Evolutionary conservation across 1,140 invertebrate species (phyloP).

Genomic region (Octopus sinensis): DNA sequence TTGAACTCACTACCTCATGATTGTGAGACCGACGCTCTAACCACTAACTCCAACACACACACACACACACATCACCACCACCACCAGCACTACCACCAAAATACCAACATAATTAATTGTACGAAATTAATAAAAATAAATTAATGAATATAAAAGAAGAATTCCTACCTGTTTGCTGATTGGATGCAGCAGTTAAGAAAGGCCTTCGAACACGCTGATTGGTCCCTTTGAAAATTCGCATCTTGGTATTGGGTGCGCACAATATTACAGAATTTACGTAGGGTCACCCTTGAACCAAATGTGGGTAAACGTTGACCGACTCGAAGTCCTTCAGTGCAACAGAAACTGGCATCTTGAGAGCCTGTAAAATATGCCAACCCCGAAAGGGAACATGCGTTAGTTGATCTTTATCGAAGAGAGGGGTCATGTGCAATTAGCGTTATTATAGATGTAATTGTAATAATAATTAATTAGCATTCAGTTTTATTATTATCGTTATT

Average conservation of each 20-base stretch:
- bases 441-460: neutral
- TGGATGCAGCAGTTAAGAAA: neutral
- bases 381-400: neutral
- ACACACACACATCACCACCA: no score
- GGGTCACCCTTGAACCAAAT: neutral
- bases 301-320: neutral
- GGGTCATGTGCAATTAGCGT: no score
- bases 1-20: neutral
- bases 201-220: neutral
- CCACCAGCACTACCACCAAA: neutral
- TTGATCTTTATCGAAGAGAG: neutral
- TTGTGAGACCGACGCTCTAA: neutral
- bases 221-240: neutral
- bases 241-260: neutral
- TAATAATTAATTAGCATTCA: neutral
- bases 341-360: neutral
- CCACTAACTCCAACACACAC: neutral
- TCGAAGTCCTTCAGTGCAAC: constrained; percentile 1
- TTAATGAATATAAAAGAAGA: neutral
- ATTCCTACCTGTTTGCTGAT: neutral
- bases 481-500: neutral
- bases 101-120: neutral
- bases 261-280: neutral
- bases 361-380: neutral
- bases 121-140: neutral